These are phyloP conservation scores for Drosophila paulistorum DNA, from an alignment of 1,140 invertebrate genomes.

Conservation along the genomic window DNA sequence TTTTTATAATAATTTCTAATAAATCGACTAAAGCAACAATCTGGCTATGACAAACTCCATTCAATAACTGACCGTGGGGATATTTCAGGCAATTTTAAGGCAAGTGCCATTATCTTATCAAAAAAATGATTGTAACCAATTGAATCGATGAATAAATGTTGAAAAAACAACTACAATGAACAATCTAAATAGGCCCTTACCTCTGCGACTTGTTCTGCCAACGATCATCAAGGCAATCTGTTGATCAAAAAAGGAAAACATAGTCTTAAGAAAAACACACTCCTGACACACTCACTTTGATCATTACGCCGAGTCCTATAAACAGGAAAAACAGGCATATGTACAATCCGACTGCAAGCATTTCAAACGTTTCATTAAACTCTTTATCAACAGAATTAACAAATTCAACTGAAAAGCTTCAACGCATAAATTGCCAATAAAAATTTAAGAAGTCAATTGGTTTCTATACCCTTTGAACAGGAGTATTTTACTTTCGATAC, in stretches of 20 bases:
- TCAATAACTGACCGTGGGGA: background rate
- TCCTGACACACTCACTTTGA: constrained; percentile 41
- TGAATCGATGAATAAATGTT: background rate
- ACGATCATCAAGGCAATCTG: constrained; percentile 20
- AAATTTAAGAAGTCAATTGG: background rate
- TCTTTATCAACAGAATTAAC: background rate
- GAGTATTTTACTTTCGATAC: background rate
- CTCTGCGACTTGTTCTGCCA: background rate
- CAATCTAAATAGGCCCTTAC: background rate
- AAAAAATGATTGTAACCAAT: constrained; percentile 4
- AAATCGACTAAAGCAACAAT: constrained; percentile 2
- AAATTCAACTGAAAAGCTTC: constrained; percentile 18
- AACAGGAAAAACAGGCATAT: constrained; percentile 25
- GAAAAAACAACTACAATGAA: background rate
- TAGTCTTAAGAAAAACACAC: no score
- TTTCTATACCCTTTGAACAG: background rate
- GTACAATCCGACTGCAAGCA: constrained; percentile 29
- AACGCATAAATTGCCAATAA: background rate
- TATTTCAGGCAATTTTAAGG: background rate
- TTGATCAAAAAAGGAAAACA: background rate
- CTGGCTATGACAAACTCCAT: constrained; percentile 5
- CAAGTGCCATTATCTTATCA: constrained; percentile 1
- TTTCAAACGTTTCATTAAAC: background rate
- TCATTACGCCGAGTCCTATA: constrained; percentile 20
- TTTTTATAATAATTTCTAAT: background rate